Evolutionary conservation across 1,140 invertebrate species (phyloP).

Genomic region (Paraescarpia echinospica): DNA sequence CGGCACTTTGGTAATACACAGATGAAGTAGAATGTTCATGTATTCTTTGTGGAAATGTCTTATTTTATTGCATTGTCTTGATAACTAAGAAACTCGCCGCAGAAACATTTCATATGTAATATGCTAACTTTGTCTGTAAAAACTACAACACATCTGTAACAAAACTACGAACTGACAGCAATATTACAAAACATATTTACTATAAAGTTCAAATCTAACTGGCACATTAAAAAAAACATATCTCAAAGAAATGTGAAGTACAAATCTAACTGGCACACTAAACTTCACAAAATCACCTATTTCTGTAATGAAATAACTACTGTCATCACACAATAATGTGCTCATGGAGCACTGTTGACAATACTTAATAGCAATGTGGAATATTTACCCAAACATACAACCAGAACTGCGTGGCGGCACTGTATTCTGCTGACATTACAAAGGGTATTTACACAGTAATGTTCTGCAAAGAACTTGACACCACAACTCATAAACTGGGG

Average conservation of each 20-base stretch:
- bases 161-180: background rate
- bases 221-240: background rate
- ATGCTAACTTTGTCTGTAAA: background rate
- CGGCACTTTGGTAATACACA: no score
- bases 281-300: background rate
- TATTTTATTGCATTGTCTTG: no score
- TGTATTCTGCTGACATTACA: no score
- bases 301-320: background rate
- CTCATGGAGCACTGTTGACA: background rate
- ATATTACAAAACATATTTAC: background rate
- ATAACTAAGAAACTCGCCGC: no score
- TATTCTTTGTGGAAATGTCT: background rate
- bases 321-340: background rate
- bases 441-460: no score
- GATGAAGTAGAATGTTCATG: no score
- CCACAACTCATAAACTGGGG: no score
- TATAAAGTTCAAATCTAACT: background rate
- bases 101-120: no score
- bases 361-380: background rate
- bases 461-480: no score
- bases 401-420: no score
- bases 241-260: background rate
- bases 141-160: background rate
- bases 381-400: background rate
- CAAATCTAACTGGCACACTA: background rate